Base-by-base conservation (phyloP, 2,888 invertebrate species). In the Eudemis profundana region DNA sequence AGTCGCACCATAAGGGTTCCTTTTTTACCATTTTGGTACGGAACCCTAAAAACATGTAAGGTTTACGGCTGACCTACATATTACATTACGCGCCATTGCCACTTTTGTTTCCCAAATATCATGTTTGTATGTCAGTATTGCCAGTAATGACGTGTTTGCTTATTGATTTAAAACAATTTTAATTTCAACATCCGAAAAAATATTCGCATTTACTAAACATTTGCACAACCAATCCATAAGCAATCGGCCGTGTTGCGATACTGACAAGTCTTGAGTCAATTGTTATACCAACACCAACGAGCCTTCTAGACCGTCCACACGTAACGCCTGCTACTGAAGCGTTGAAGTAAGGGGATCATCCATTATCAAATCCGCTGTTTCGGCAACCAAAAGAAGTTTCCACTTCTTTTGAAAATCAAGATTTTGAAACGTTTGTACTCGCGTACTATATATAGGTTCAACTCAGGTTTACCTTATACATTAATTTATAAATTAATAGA, bases 301-400 rank as follows among this genome's bases (percentile, higher is more conserved):
- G 21, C 21, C 56, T 40, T 33, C 56, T 49, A 50, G 49, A 49
- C 49, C 0, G 15, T 15, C 42, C n/a, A 21, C 56, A 63, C 63
- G 63, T 63, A 56, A 57, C 33, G n/a, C n/a, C 12, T n/a, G n/a
- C 21, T 40, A 56, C 21, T 40, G 40, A 42, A 57, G 29, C 63
- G 49, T 36, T 56, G 19, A 40, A 15, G 4, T 19, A 36, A 53
- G 15, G 15, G 44, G 10, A 23, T 51, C 21, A 36, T 42, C 54
- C 27, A 29, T 46, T 57, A n/a, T 19, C 21, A 29, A 44, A 33
- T 33, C 33, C 33, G 10, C 33, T 8, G 33, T 33, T 33, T 8
- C 8, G 33, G 8, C 23, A 23, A 3, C 5, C 3, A 23, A 5
- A 5, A 23, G 3, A 5, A 23, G 23, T 23, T n/a, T n/a, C n/a